Conservation (phyloP, 2,888 invertebrate genomes). For the Drosophila kuntzei region DNA sequence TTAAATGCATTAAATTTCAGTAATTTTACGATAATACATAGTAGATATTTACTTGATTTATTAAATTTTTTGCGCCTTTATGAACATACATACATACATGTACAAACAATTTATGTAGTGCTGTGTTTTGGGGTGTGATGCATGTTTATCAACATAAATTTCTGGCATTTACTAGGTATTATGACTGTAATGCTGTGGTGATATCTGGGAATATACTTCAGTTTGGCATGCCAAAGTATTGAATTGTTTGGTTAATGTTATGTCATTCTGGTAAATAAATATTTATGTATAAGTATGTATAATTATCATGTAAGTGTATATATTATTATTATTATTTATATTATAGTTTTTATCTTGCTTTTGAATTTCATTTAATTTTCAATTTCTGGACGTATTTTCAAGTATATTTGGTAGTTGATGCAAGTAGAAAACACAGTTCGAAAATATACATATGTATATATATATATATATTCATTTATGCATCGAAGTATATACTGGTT, state of each 20-base stretch:
- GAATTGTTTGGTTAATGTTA: conserved; percentile 30
- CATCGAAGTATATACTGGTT: conserved; percentile 55
- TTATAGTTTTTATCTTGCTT: conserved; percentile 55
- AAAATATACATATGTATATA: conserved; percentile 74
- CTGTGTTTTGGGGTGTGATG: conserved; percentile 19
- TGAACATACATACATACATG: conserved; percentile 8
- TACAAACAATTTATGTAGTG: conserved; percentile 43
- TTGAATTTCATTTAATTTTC: conserved; percentile 62
- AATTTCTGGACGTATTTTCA: conserved; percentile 78
- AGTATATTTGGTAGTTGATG: conserved; percentile 72
- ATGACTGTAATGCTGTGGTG: conserved; percentile 6
- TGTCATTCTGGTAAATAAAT: conserved; percentile 63
- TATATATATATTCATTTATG: conserved; percentile 40
- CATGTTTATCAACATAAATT: conserved; percentile 31
- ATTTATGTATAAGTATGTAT: conserved; percentile 63
- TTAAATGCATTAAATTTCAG: conserved; percentile 76
- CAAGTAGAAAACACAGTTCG: conserved; percentile 80
- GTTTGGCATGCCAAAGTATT: conserved; percentile 42
- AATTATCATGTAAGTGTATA: conserved; percentile 60
- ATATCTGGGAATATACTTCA: conserved; percentile 26
- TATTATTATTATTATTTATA: conserved; percentile 34
- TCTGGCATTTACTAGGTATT: conserved; percentile 34
- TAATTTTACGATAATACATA: conserved; percentile 49
- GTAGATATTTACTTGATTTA: conserved; percentile 22
- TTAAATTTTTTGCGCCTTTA: conserved; percentile 17